Conservation (phyloP, 2,797 vertebrate species). For the Scyliorhinus canicula region DNA sequence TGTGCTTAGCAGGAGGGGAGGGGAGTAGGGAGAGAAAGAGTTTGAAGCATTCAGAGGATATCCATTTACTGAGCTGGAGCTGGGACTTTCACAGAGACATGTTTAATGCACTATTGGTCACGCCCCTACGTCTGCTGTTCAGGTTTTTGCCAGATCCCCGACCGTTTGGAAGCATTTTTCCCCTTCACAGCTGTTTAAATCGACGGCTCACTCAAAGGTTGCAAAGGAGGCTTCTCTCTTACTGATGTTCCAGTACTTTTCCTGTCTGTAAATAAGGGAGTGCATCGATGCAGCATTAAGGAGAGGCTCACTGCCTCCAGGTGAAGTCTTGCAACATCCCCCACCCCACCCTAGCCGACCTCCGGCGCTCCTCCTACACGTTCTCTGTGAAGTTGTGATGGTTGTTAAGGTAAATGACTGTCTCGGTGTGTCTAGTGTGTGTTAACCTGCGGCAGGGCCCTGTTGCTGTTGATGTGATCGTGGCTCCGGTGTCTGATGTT, state of each 20-base stretch:
- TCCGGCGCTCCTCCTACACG: neutral
- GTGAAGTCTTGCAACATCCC: neutral
- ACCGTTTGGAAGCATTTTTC: neutral
- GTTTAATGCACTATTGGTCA: neutral
- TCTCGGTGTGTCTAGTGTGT: too few relatives aligned
- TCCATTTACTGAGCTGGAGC: neutral
- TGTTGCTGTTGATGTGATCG: too few relatives aligned
- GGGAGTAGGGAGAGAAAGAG: neutral
- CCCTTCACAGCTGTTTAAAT: neutral
- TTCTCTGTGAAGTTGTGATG: conserved; percentile 16
- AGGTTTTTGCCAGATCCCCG: neutral
- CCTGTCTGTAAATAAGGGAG: neutral
- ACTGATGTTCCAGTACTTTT: neutral
- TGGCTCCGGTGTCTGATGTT: neutral
- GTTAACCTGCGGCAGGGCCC: too few relatives aligned
- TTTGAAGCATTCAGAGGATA: neutral
- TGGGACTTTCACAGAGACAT: neutral
- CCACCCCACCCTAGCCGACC: neutral
- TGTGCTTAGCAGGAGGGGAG: neutral
- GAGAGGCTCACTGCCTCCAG: neutral
- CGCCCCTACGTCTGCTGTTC: neutral
- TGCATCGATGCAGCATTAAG: neutral
- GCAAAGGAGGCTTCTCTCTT: neutral
- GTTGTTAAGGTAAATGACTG: neutral
- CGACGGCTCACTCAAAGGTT: neutral